phyloP scores from a whole-genome alignment of 2,888 invertebrate species.

The Drosophila maculinotata region DNA sequence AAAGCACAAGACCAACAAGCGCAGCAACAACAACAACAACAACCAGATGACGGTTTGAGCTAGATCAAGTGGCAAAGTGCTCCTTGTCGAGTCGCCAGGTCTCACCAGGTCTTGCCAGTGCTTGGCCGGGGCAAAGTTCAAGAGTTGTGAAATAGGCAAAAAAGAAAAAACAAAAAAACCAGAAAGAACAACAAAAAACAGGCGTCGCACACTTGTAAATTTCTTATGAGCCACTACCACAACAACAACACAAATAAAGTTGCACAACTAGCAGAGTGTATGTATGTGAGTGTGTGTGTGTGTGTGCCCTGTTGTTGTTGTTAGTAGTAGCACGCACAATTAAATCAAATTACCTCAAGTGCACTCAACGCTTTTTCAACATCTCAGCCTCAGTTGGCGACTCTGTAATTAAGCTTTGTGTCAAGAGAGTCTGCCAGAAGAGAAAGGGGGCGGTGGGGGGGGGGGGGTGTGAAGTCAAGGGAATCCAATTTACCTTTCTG shows the following conservation, averaged over 20 bases:
- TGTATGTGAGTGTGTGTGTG: conserved; percentile 18
- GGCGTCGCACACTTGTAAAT: conserved; percentile 62
- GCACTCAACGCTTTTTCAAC: conserved; percentile 68
- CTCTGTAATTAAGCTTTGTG: conserved; percentile 70
- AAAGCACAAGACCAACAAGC: conserved; percentile 1
- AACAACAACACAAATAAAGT: conserved; percentile 37
- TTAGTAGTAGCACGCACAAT: conserved; percentile 67
- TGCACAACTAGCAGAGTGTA: conserved; percentile 18
- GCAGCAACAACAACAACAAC: neutral
- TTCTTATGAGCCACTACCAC: conserved; percentile 59
- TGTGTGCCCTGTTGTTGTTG: conserved; percentile 2
- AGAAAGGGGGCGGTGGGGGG: neutral
- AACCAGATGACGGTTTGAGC: conserved; percentile 29
- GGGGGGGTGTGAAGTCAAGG: conserved; percentile 6
- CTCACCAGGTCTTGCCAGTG: conserved; percentile 16
- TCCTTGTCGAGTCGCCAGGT: conserved; percentile 23
- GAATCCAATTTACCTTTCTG: no score
- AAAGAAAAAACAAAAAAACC: neutral
- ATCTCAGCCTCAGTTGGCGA: conserved; percentile 34
- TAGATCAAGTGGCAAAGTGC: conserved; percentile 35
- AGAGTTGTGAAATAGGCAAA: conserved; percentile 43
- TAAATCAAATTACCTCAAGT: conserved; percentile 81
- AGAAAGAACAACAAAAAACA: conserved; percentile 6
- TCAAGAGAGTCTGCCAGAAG: conserved; percentile 34
- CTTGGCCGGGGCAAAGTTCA: conserved; percentile 43